Evolutionary conservation across 2,888 invertebrate species (phyloP), one percentile per base, ranked within the genome.

Genomic region (Melipona bicolor): DNA sequence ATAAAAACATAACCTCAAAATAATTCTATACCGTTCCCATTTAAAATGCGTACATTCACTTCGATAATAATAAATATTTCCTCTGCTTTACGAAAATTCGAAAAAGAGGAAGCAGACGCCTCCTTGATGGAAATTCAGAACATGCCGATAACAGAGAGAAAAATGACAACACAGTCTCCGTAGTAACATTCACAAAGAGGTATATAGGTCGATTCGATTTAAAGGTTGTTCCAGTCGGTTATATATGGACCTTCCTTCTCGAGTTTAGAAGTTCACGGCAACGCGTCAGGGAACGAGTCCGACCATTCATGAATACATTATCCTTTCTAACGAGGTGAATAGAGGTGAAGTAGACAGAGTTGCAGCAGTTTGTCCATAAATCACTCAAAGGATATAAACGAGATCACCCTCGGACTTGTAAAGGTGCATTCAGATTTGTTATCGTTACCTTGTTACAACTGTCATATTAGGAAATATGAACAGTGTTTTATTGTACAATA

Each of bases 261-360:
- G 64, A 64, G 67, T 67, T 86, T 86, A 52, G 77, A 62, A 64
- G 77, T 68, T 68, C 54, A 50, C 75, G 62, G 70, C 77, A 73
- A 76, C 69, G 70, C 73, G 56, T 50, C n/a, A 36, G 36, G 36
- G 32, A 73, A 67, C 75, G 86, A 87, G 88, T 86, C 84, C 85
- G 87, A 87, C 88, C 87, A 86, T 89, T 92, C 92, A 91, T 92
- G 92, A 92, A 92, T 93, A 93, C 91, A 92, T 93, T 93, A 92
- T 92, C 91, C 92, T 91, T 92, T 91, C 89, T 91, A 93, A 93
- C 93, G 92, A 92, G 92, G 92, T 91, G 93, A 93, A 92, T 91
- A 92, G 43, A 43, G 93, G 93, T 92, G 92, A 93, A 93, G 91
- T 91, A 92, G 92, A 91, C 91, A 90, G 90, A 92, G 90, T 89